Evolutionary conservation across 2,888 invertebrate genomes (phyloP), one percentile per base, ranked within the genome.

Genomic region (Drosophila lacicola): DNA sequence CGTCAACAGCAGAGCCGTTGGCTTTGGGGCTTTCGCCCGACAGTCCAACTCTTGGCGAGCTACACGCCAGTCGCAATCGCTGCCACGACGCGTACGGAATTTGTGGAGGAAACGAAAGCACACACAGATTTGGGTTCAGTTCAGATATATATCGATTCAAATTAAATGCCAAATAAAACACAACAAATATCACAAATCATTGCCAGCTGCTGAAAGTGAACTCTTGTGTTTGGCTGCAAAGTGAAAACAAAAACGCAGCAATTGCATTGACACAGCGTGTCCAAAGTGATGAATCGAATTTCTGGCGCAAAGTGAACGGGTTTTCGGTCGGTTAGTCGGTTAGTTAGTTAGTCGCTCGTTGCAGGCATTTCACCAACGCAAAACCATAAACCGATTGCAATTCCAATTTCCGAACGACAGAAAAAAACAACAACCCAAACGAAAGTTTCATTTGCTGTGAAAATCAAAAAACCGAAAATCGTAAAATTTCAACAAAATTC

Each of bases 21-120:
- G 88, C 88, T 84, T 88, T 84, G 78, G 79, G 86, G 88, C 88
- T 84, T 88, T 84, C 80, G 79, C 80, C 66, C 80, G 84, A 68
- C 88, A 88, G 88, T 88, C 68, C 50, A 69, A 80, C 63, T 82
- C 73, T 74, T 80, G 68, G 79, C 85, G 87, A 78, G 84, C 78
- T 69, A 36, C 58, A 70, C 66, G 64, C 25, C 81, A 74, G 88
- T 85, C 87, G 88, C 79, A 74, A 39, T 14, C 67, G 63, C 72
- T 51, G 29, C 21, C 66, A 53, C 29, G 45, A 34, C 63, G 60
- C 25, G 49, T 45, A 46, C 39, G 8, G 51, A 63, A 51, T 50
- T 64, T 19, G 47, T 51, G 61, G 29, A 2, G 8, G 46, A 62
- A 76, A 74, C 63, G 58, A 62, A 78, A 74, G 78, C 69, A 72